phyloP scores from a whole-genome alignment of 1,140 invertebrate genomes.

The Drepana arcuata region DNA sequence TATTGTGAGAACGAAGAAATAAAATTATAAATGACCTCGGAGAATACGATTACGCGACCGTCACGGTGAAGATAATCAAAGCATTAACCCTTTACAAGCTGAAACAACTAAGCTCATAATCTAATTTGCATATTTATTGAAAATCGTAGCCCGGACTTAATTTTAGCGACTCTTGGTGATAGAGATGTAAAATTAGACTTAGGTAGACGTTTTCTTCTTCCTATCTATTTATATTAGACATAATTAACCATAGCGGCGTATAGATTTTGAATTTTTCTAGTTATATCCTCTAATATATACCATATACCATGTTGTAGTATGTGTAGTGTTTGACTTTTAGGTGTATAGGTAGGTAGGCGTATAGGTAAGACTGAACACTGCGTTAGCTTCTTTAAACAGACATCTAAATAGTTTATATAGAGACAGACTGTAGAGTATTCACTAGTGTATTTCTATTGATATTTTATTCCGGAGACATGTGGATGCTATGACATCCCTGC shows the following conservation, averaged over 20 bases:
- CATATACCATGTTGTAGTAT: constrained; percentile 43
- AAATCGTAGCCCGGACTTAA: constrained; percentile 33
- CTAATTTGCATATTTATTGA: constrained; percentile 38
- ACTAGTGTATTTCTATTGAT: too few species aligned
- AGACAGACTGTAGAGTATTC: too few species aligned
- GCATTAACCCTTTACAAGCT: constrained; percentile 22
- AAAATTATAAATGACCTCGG: neutral
- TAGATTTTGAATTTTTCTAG: constrained; percentile 17
- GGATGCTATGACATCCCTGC: too few species aligned
- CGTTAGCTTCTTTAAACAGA: too few species aligned
- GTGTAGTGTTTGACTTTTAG: constrained; percentile 43
- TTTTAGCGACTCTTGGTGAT: constrained; percentile 17
- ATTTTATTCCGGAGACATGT: too few species aligned
- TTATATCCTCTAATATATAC: constrained; percentile 32
- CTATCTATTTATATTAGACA: constrained; percentile 16
- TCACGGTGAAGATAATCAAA: constrained; percentile 16
- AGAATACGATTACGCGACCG: constrained; percentile 17
- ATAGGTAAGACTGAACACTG: constrained; percentile 43
- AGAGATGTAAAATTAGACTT: constrained; percentile 19
- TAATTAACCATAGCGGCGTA: constrained; percentile 25
- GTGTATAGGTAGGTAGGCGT: too few species aligned
- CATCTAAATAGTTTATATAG: too few species aligned
- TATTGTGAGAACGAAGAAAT: too few species aligned
- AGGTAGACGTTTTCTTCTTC: constrained; percentile 25
- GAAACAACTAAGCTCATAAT: constrained; percentile 26